A percentile compares a stretch with the other conserved stretches of the same genome.
These are phyloP conservation scores for Microctonus brassicae DNA, from an alignment of 2,888 invertebrate species.

Conservation along the genomic window DNA sequence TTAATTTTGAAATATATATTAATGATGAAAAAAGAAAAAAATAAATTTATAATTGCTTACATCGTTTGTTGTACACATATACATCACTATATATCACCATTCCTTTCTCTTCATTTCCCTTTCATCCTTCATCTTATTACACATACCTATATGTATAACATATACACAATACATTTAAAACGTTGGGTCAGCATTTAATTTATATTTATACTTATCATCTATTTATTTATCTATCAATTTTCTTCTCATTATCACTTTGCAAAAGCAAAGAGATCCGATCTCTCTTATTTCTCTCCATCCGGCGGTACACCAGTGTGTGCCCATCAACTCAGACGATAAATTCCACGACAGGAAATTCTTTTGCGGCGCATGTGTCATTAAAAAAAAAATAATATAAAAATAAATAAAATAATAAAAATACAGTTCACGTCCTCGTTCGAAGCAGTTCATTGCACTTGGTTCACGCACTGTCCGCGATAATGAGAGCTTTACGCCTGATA, in stretches of 20 bases:
- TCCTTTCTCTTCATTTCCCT: not conserved
- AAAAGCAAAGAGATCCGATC: constrained; percentile 38
- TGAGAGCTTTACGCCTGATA: constrained; percentile 37
- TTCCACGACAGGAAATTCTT: constrained; percentile 42
- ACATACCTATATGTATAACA: constrained; percentile 18
- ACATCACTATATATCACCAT: constrained; percentile 6
- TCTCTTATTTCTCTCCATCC: constrained; percentile 14
- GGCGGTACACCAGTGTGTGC: not conserved
- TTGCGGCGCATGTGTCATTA: constrained; percentile 37
- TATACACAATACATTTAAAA: constrained; percentile 6
- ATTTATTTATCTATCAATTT: not conserved
- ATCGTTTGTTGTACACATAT: constrained; percentile 31
- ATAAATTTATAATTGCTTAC: constrained; percentile 43
- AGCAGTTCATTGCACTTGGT: constrained; percentile 42
- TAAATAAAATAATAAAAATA: constrained; percentile 39
- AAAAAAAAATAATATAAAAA: constrained; percentile 19
- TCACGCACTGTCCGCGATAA: constrained; percentile 26
- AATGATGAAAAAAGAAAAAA: constrained; percentile 40
- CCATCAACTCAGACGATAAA: constrained; percentile 40
- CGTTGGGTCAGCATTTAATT: not conserved
- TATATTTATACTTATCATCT: not conserved
- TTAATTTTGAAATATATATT: constrained; percentile 35
- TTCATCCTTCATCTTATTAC: constrained; percentile 7
- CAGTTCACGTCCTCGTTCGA: constrained; percentile 36
- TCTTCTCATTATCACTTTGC: constrained; percentile 26